Percentiles rank a stretch among this genome's conserved stretches.
phyloP scores from a whole-genome alignment of 2,888 invertebrate genomes.

The Myathropa florea region DNA sequence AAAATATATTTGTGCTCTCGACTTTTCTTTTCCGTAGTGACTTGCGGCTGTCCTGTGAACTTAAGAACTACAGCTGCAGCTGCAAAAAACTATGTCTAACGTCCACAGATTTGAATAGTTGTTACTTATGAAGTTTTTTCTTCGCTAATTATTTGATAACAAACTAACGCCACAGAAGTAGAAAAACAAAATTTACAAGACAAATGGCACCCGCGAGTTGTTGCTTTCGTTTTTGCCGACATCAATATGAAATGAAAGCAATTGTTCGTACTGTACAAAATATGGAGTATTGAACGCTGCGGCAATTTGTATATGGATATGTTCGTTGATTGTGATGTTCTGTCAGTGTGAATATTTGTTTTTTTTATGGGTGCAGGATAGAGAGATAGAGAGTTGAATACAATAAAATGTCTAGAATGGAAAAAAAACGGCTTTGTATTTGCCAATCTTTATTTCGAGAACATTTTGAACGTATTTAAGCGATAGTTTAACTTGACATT shows the following conservation, averaged over 20 bases:
- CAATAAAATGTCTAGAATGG: no score
- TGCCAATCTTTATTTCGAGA: no score
- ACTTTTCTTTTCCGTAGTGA: background rate
- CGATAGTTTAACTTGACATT: no score
- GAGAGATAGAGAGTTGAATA: no score
- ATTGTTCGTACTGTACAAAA: background rate
- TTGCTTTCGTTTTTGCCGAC: constrained; percentile 55
- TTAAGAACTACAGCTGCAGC: background rate
- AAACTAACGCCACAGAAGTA: background rate
- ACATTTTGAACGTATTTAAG: no score
- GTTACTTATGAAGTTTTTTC: background rate
- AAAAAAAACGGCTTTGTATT: no score
- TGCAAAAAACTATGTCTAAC: background rate
- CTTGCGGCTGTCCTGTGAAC: background rate
- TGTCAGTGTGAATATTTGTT: background rate
- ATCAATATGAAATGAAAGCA: constrained; percentile 2
- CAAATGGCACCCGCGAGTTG: constrained; percentile 40
- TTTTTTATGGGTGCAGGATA: no score
- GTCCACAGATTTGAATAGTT: background rate
- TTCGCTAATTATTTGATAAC: background rate
- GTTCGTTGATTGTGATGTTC: constrained; percentile 14
- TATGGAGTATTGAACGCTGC: constrained; percentile 35
- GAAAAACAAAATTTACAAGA: background rate
- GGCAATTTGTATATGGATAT: constrained; percentile 32
- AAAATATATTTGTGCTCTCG: constrained; percentile 19